A percentile compares a stretch with the other conserved stretches of the same genome.
Evolutionary conservation across 1,140 invertebrate species (phyloP).

Genomic region (Rhysida immarginata): DNA sequence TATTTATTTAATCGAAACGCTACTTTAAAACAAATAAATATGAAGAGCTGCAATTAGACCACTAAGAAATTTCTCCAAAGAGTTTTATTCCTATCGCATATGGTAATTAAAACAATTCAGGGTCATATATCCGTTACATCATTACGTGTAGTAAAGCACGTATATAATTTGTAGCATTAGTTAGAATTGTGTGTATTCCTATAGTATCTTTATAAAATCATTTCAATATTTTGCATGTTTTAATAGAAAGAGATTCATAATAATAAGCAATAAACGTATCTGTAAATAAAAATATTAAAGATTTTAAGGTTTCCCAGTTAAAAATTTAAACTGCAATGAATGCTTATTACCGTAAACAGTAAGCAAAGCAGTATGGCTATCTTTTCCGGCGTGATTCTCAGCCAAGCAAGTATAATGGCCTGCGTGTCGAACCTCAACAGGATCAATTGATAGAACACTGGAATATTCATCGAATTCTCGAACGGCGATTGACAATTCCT

Average conservation of each 20-base stretch:
- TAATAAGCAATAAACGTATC: neutral
- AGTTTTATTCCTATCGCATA: too few species aligned
- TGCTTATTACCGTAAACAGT: neutral
- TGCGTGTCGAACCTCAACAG: constrained; percentile 22
- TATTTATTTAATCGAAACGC: too few species aligned
- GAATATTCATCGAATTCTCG: constrained; percentile 19
- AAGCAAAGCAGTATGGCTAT: neutral
- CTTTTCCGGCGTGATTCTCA: constrained; percentile 22
- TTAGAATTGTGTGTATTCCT: too few species aligned
- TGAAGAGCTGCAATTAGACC: too few species aligned
- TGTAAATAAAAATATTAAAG: neutral
- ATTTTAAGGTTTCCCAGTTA: neutral
- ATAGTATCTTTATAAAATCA: neutral
- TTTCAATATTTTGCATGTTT: neutral
- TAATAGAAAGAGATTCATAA: neutral
- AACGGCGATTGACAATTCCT: constrained; percentile 24
- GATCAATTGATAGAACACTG: constrained; percentile 24
- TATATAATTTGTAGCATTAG: too few species aligned
- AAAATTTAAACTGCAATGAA: neutral
- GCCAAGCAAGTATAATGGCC: constrained; percentile 25
- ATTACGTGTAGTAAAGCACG: too few species aligned
- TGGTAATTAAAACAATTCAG: too few species aligned
- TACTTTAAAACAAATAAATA: too few species aligned
- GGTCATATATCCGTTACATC: too few species aligned
- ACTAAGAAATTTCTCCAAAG: too few species aligned